Conservation (phyloP, 2,888 invertebrate genomes). For the Erynnis tages region DNA sequence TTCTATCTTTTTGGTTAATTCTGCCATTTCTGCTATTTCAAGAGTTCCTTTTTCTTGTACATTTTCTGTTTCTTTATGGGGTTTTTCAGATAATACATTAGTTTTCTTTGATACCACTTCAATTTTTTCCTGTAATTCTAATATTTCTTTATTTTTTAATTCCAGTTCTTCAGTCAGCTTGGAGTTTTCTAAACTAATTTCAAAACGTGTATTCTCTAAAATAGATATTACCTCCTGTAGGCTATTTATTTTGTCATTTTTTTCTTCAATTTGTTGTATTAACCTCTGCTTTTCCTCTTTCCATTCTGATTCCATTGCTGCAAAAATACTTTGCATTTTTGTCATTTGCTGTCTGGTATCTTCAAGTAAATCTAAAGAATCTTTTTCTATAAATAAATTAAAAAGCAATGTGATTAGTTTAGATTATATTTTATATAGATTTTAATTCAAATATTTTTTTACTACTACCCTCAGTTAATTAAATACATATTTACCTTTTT, state of each 20-base stretch:
- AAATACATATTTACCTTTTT: constrained; percentile 78
- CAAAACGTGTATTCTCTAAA: constrained; percentile 71
- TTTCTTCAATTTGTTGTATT: constrained; percentile 76
- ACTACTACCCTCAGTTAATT: no score
- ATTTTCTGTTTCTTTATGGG: constrained; percentile 48
- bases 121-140: constrained; percentile 58
- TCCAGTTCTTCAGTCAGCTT: constrained; percentile 79
- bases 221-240: constrained; percentile 81
- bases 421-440: no score
- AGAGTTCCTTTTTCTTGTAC: constrained; percentile 82
- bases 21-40: constrained; percentile 67
- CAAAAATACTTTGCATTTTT: constrained; percentile 89
- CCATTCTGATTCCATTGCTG: constrained; percentile 86
- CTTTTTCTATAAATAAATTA: constrained; percentile 77
- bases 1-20: constrained; percentile 75
- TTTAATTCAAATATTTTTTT: no score
- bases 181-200: constrained; percentile 76
- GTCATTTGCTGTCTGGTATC: constrained; percentile 91
- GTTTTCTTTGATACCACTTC: no score
- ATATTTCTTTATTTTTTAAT: constrained; percentile 68
- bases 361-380: constrained; percentile 86
- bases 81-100: constrained; percentile 41
- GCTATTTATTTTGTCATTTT: constrained; percentile 77
- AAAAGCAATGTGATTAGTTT: constrained; percentile 1
- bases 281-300: constrained; percentile 84